Base-by-base conservation (phyloP, 1,140 invertebrate species). In the Anadara kagoshimensis region DNA sequence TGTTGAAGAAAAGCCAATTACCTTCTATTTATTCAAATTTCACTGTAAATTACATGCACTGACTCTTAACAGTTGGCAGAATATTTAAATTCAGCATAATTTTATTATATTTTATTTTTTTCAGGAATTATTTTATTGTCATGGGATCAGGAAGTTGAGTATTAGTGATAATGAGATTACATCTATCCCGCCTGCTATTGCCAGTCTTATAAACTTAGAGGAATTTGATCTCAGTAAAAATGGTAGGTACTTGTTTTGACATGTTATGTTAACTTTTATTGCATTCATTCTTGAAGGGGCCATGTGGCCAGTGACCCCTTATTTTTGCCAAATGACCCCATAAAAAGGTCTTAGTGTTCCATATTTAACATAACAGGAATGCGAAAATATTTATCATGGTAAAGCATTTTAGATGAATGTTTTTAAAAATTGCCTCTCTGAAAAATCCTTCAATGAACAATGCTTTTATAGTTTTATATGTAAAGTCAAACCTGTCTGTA, bases 111-210 rank as follows among this genome's bases (percentile, higher is more conserved):
- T 64, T 45, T 69, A 66, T 41, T 69, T 45, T 41, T 79, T 83
- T 29, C 76, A 88, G 86, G 87, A 88, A 61, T 65, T 89, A 45
- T 89, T 89, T 75, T 86, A 97, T 90, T 98, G 96, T 89, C 95
- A 96, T 91, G 95, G 85, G 11, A 62, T 89, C 12, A 70, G 85
- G 51, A 87, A 86, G 70, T 68, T 89, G 20, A 83, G 72, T 54
- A 62, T 89, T 41, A 85, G 85, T 75, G 87, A 89, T 72, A 89
- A 89, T 80, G 87, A 89, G 57, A 85, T 89, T 61, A 85, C 80
- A 54, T 77, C 71, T 57, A 85, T 89, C n/a, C 87, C 86, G 16
- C 82, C 86, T 18, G 86, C 86, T 36, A 86, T 89, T 44, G 78
- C 80, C 24, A 86, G 82, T 65, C 80, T 89, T 43, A 80, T 81